These are phyloP conservation scores for Tretioscincus oriximinensis DNA, from an alignment of 2,113 vertebrate genomes.

Conservation along the genomic window DNA sequence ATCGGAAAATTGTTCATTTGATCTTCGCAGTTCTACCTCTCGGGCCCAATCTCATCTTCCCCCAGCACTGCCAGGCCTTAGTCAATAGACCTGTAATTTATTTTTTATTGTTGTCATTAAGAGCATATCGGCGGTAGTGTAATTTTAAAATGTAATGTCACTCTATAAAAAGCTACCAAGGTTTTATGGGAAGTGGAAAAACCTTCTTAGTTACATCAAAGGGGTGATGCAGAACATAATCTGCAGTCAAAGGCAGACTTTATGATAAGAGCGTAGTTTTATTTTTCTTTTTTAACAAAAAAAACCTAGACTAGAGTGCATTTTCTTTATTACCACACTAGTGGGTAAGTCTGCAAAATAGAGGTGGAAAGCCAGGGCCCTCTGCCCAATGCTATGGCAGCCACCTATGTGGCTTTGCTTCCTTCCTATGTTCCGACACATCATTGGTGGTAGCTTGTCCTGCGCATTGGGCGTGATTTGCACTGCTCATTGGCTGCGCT, in stretches of 20 bases:
- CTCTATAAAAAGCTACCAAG: not conserved
- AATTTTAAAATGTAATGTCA: not conserved
- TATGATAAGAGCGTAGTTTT: not conserved
- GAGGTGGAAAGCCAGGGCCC: no score
- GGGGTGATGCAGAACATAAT: not conserved
- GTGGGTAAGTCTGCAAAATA: no score
- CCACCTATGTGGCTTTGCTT: no score
- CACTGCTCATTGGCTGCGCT: no score
- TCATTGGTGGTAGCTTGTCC: no score
- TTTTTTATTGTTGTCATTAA: not conserved
- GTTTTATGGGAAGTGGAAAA: not conserved
- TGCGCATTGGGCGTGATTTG: no score
- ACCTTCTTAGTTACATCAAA: not conserved
- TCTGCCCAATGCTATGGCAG: no score
- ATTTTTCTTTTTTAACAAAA: no score
- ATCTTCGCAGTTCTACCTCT: not conserved
- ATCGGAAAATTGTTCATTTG: not conserved
- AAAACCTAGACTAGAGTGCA: no score
- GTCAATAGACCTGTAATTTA: not conserved
- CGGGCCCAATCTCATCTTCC: not conserved
- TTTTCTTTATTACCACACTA: not conserved
- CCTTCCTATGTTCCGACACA: no score
- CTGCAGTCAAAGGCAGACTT: not conserved
- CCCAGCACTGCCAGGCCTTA: not conserved
- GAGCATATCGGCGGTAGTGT: no score